Base-by-base conservation (phyloP, 2,888 invertebrate species). In the Cabera pusaria region DNA sequence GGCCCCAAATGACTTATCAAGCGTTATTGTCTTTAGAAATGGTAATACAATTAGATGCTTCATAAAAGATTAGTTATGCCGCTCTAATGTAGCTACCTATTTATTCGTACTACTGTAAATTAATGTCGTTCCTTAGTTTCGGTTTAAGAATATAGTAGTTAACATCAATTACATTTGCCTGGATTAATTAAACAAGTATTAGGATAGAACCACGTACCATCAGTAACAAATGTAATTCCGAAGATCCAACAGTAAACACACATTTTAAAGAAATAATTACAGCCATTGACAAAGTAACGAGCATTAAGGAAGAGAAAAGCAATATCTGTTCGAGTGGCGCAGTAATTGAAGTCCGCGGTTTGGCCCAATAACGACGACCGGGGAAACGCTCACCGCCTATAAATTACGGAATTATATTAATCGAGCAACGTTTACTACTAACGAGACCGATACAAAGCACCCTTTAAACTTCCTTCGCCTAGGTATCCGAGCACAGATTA, bases 351-450 rank as follows among this genome's bases (percentile, higher is more conserved):
- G 72, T 70, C 63, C 71, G 76, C 64, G 73, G 76, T 72, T 74
- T 65, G 55, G 64, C 59, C 70, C 75, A 72, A 76, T 73, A 79
- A 77, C 72, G 73, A 65, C 63, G 49, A 52, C 37, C 24, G 22
- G 32, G 56, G 54, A 59, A 60, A 63, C 67, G 67, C 65, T 69
- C 58, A 58, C 61, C 68, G 75, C 66, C 67, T 79, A 81, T 83
- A 82, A 83, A 83, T 83, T 80, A 78, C 67, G 67, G 81, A 74
- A 81, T 84, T 82, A 81, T 78, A 80, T 81, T 83, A 84, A 82
- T 79, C 73, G 70, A 64, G 72, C 75, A 73, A 71, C 60, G 52
- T 55, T 52, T 53, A 53, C 59, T 46, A 49, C 46, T 64, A 66
- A 67, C 63, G 67, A 68, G 59, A 59, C 44, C 49, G 59, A 59